Conservation (phyloP, 2,797 vertebrate genomes). For the Onychomys arenicola region DNA sequence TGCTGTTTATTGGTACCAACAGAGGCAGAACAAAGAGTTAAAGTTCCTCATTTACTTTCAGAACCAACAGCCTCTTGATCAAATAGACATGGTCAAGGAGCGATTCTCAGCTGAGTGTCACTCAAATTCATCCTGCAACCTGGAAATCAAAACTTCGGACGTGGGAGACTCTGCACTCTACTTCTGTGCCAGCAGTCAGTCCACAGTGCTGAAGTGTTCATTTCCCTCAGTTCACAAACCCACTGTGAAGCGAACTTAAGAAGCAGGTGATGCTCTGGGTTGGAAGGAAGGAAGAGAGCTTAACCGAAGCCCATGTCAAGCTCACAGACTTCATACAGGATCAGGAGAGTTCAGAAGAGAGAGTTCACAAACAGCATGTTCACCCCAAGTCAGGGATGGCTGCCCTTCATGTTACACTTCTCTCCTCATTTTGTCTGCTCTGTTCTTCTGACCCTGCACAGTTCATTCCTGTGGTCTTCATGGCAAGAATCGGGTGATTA, state of each 20-base stretch:
- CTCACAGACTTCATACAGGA: neutral
- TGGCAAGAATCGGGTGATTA: neutral
- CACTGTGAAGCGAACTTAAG: neutral
- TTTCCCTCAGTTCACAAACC: neutral
- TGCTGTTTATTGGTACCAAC: constrained; percentile 71
- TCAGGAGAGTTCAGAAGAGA: neutral
- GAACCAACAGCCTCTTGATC: fast-evolving
- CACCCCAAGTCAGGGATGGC: neutral
- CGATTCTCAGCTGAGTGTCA: neutral
- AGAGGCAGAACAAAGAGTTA: constrained; percentile 55
- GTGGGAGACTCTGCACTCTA: neutral
- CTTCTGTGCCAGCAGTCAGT: constrained; percentile 35
- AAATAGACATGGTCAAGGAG: neutral
- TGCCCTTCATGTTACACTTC: neutral
- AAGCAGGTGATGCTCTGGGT: neutral
- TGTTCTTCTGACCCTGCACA: neutral
- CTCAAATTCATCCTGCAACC: neutral
- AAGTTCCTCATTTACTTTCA: constrained; percentile 49
- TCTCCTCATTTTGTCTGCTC: neutral
- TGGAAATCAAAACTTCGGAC: constrained; percentile 9
- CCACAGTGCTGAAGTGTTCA: neutral
- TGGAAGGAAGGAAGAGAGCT: neutral
- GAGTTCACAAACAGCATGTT: neutral
- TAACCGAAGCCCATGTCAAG: neutral
- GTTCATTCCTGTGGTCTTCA: neutral